Evolutionary conservation across 2,888 invertebrate genomes (phyloP), one percentile per base, ranked within the genome.

Genomic region (Trachelus tabidus): DNA sequence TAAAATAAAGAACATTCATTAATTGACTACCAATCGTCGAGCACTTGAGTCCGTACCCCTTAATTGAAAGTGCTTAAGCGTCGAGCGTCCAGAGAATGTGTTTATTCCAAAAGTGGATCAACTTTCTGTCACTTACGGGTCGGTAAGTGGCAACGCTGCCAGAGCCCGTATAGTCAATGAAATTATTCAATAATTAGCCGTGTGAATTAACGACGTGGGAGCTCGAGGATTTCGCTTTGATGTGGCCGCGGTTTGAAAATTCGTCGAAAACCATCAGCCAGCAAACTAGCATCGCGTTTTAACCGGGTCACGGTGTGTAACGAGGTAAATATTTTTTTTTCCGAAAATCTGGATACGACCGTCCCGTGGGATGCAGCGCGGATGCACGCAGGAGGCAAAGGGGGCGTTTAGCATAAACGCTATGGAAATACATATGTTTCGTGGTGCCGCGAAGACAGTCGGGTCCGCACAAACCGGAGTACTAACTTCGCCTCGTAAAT

Each of bases 401-500:
- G 31, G 31, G 31, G 0, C 71, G 9, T 31, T 71, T 71, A 31
- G 31, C 71, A 71, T 71, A 31, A n/a, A 74, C 12, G 34, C 34
- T 12, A 74, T n/a, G 15, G 35, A 35, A 74, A 74, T 74, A 74
- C 74, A 74, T 76, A 69, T 77, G 78, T 68, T 56, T 35, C 68
- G 73, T 37, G 69, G 74, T 77, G 73, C 81, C 79, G 79, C 81
- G 83, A 83, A 83, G 84, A 83, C 82, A 85, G 83, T 81, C 77
- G 68, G 78, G 81, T 79, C 80, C 83, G 80, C 81, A 80, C 82
- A 83, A 83, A 83, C 81, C 81, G 77, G 80, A 83, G 83, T 81
- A 82, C 81, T 81, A 81, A 85, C 82, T 82, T 83, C 79, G 77
- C 77, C 83, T 80, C 81, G 80, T 86, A 85, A 87, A 86, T 86